phyloP scores from a whole-genome alignment of 2,888 invertebrate species.

The Catocala sponsa region DNA sequence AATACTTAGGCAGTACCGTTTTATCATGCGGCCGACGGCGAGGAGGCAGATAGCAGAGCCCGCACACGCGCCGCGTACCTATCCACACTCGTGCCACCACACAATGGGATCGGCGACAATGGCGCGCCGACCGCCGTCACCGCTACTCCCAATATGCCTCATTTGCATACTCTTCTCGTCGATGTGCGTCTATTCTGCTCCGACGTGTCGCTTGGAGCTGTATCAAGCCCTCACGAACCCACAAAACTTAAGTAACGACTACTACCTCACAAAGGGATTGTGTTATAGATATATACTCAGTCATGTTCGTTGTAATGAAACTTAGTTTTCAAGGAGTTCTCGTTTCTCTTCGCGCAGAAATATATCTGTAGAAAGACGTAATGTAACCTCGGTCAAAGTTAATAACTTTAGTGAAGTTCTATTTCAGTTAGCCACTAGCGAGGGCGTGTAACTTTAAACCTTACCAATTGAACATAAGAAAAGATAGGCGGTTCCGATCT shows the following conservation, averaged over 20 bases:
- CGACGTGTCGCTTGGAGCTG: constrained; percentile 64
- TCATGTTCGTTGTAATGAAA: neutral
- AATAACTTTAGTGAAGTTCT: constrained; percentile 2
- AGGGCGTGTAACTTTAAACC: constrained; percentile 23
- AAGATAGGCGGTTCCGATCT: constrained; percentile 58
- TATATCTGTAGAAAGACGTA: neutral
- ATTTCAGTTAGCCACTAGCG: neutral
- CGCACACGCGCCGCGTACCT: constrained; percentile 49
- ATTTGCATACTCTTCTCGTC: constrained; percentile 78
- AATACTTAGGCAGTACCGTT: constrained; percentile 63
- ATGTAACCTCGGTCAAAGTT: neutral
- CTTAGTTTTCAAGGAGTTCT: neutral
- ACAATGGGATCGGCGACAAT: constrained; percentile 70
- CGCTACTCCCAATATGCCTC: constrained; percentile 78
- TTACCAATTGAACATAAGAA: constrained; percentile 56
- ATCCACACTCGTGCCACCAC: constrained; percentile 49
- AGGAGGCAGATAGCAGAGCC: constrained; percentile 50
- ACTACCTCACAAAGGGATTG: constrained; percentile 23
- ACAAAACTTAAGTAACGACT: constrained; percentile 27
- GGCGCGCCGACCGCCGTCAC: constrained; percentile 63
- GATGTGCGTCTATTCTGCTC: constrained; percentile 58
- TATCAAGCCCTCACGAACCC: constrained; percentile 38
- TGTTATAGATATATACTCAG: constrained; percentile 19
- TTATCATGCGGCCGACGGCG: constrained; percentile 60
- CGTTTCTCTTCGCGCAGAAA: neutral